A percentile compares a stretch with the other conserved stretches of the same genome.
Evolutionary conservation across 2,888 invertebrate species (phyloP).

Genomic region (Lymantria dispar): DNA sequence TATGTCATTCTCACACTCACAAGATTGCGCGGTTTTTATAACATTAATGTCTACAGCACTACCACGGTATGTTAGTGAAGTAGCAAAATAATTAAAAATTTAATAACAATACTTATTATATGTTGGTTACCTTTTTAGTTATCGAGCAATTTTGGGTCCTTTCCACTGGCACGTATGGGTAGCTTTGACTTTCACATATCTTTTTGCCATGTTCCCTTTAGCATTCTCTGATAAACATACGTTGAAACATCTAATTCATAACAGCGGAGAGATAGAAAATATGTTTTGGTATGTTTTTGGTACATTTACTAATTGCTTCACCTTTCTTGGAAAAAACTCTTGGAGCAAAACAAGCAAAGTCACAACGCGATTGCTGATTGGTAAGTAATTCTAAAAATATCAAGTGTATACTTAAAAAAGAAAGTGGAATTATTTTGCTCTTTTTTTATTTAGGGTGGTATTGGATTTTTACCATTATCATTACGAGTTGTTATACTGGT

Average conservation of each 20-base stretch:
- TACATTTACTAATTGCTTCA: constrained; percentile 91
- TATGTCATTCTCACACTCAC: constrained; percentile 85
- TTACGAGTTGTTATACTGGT: constrained; percentile 92
- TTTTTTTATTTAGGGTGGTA: constrained; percentile 83
- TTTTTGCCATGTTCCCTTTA: constrained; percentile 88
- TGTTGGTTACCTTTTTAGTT: constrained; percentile 66
- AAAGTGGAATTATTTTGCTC: not conserved
- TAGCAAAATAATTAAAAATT: not conserved
- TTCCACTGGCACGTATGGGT: constrained; percentile 93
- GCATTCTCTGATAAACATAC: constrained; percentile 88
- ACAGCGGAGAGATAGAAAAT: constrained; percentile 88
- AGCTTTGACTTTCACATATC: constrained; percentile 86
- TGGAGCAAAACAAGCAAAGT: constrained; percentile 87
- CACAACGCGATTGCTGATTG: constrained; percentile 87
- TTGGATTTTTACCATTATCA: constrained; percentile 93
- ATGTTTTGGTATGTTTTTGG: constrained; percentile 95
- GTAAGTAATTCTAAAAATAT: constrained; percentile 59
- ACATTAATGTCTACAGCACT: constrained; percentile 90
- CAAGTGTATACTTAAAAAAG: not conserved
- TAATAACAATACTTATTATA: not conserved
- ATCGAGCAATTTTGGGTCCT: constrained; percentile 91
- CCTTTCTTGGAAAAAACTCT: constrained; percentile 85
- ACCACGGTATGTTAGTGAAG: constrained; percentile 77
- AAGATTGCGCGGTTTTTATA: constrained; percentile 90
- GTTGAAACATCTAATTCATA: constrained; percentile 84